Evolutionary conservation across 2,797 vertebrate species (phyloP), one percentile per base, ranked within the genome.

Genomic region (Danio kyathit): DNA sequence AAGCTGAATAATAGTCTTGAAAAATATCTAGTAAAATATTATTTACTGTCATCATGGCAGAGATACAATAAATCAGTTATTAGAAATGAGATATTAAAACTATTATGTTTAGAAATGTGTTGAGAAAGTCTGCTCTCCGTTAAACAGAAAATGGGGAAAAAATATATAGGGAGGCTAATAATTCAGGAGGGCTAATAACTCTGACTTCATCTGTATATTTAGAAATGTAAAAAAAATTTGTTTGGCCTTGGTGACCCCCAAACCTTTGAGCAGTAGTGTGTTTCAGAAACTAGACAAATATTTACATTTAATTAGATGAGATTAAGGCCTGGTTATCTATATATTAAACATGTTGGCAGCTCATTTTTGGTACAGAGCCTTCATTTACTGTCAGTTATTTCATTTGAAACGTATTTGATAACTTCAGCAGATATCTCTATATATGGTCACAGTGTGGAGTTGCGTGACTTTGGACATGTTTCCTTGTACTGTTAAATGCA

Each of bases 401-500:
- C 29, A 13, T 13, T 52, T 52, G 13, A 52, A 29, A 52, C 5
- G 29, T 52, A 5, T 52, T 5, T 52, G 12, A 49, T 21, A n/a
- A 54, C 16, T 41, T 29, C 49, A 17, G 6, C 21, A 60, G 14
- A 40, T 5, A 8, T 8, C n/a, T 6, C 14, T 0, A 38, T 12
- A 52, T 0, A 11, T 57, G 43, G 21, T 38, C 63, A 29, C 7
- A 17, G 14, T 57, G 49, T 13, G 29, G 46, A 29, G 44, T 5
- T 51, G 8, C 13, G 1, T 71, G 76, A 71, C 46, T 54, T 44
- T 19, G 16, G 2, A 70, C 21, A 70, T 12, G 56, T 72, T 72
- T 72, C 77, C 77, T 54, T 29, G 77, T 54, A 13, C 6, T 59
- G 29, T 29, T 52, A 51, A 71, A 21, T 12, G 51, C 43, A 71